Percentiles rank a stretch among this genome's conserved stretches.
phyloP scores from a whole-genome alignment of 2,888 invertebrate genomes.

The Lasioglossum oenotherae region DNA sequence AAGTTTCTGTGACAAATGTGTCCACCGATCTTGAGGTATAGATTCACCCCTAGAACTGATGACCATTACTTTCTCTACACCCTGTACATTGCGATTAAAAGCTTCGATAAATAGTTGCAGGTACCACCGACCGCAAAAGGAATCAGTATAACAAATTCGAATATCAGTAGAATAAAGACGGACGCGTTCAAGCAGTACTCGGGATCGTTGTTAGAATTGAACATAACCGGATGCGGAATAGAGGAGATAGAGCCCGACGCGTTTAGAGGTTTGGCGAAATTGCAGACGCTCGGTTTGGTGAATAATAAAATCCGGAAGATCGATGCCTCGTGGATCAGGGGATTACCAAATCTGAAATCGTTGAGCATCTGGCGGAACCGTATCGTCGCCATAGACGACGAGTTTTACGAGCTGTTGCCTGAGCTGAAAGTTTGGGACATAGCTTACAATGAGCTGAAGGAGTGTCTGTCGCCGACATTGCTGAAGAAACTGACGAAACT shows the following conservation, averaged over 20 bases:
- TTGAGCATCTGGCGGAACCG: slow-evolving; percentile 56
- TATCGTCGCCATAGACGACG: slow-evolving; percentile 46
- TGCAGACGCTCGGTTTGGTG: slow-evolving; percentile 48
- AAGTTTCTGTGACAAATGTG: too few species aligned
- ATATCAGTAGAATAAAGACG: slow-evolving; percentile 34
- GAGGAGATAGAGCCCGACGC: slow-evolving; percentile 55
- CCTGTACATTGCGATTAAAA: neutral
- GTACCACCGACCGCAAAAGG: slow-evolving; percentile 31
- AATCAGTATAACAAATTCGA: slow-evolving; percentile 48
- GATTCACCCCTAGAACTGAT: too few species aligned
- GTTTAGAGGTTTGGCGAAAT: slow-evolving; percentile 48
- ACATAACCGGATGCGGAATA: slow-evolving; percentile 54
- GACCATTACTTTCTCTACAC: too few species aligned
- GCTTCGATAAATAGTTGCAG: slow-evolving; percentile 21
- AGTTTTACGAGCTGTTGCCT: slow-evolving; percentile 46
- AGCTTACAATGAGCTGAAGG: slow-evolving; percentile 49
- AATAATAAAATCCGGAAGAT: slow-evolving; percentile 55
- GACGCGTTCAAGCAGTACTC: slow-evolving; percentile 43
- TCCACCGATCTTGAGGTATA: too few species aligned
- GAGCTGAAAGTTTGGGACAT: slow-evolving; percentile 49
- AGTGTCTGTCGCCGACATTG: slow-evolving; percentile 19
- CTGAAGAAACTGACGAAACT: slow-evolving; percentile 56
- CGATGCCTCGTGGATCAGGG: slow-evolving; percentile 53
- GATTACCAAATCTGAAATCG: slow-evolving; percentile 37
- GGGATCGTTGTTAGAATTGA: slow-evolving; percentile 44